Conservation (phyloP, 2,888 invertebrate species). For the Selenia dentaria region DNA sequence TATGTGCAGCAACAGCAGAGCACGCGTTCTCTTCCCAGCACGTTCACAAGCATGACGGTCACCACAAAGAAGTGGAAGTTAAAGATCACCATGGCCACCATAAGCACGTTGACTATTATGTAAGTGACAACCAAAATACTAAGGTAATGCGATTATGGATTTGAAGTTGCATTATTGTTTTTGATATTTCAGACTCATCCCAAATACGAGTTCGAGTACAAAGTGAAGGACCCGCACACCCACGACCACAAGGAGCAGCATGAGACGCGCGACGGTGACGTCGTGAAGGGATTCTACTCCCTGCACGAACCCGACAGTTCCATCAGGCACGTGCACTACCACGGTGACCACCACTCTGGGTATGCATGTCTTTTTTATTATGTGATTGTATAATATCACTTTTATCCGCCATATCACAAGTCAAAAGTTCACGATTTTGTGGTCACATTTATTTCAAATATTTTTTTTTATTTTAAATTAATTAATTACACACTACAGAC, state of each 20-base stretch:
- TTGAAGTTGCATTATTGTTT: not conserved
- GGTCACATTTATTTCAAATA: no score
- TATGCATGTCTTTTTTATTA: conserved; percentile 39
- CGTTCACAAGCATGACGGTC: conserved; percentile 43
- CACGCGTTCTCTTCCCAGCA: conserved; percentile 46
- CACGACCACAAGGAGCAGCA: conserved; percentile 56
- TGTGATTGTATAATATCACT: no score
- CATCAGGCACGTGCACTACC: conserved; percentile 48
- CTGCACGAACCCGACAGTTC: conserved; percentile 56
- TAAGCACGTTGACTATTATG: conserved; percentile 17
- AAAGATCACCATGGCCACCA: not conserved
- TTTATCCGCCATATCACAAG: no score
- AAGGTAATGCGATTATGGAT: no score
- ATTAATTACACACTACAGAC: no score
- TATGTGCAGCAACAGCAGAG: conserved; percentile 31
- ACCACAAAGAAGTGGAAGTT: conserved; percentile 28
- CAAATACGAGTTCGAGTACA: conserved; percentile 52
- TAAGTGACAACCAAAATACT: not conserved
- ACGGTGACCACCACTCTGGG: conserved; percentile 46
- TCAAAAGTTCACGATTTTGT: no score
- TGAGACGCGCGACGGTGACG: conserved; percentile 57
- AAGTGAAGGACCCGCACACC: conserved; percentile 54
- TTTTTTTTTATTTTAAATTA: no score
- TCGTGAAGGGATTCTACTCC: conserved; percentile 54
- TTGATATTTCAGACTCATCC: conserved; percentile 38